A percentile compares a stretch with the other conserved stretches of the same genome.
These are phyloP conservation scores for Eristalis arbustorum DNA, from an alignment of 2,888 invertebrate species.

Conservation along the genomic window DNA sequence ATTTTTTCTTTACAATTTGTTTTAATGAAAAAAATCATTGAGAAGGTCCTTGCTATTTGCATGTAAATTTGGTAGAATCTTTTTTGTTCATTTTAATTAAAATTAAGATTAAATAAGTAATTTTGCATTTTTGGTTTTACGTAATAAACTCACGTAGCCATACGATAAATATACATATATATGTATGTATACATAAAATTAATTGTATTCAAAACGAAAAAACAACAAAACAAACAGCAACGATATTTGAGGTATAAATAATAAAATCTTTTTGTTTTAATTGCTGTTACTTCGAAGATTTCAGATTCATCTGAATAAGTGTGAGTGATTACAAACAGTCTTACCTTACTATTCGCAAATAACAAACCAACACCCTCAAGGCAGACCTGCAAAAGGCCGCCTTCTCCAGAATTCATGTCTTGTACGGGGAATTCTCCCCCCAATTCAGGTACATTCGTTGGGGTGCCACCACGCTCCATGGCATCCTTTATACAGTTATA, in stretches of 20 bases:
- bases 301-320: not conserved
- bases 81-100: constrained; percentile 14
- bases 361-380: constrained; percentile 99
- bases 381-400: constrained; percentile 98
- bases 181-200: constrained; percentile 18
- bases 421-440: constrained; percentile 99
- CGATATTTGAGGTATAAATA: constrained; percentile 45
- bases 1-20: constrained; percentile 27
- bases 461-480: constrained; percentile 94
- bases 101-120: constrained; percentile 9
- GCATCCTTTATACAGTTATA: constrained; percentile 99
- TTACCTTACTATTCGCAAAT: constrained; percentile 99
- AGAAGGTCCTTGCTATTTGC: constrained; percentile 80
- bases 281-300: constrained; percentile 47
- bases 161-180: constrained; percentile 70
- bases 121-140: constrained; percentile 35
- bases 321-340: constrained; percentile 73
- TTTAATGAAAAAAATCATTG: constrained; percentile 73
- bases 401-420: constrained; percentile 97
- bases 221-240: constrained; percentile 54
- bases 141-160: constrained; percentile 71
- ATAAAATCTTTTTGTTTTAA: constrained; percentile 10
- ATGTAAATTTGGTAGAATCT: constrained; percentile 43
- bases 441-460: constrained; percentile 79
- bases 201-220: constrained; percentile 9